Percentiles rank a stretch among this genome's conserved stretches.
Conservation (phyloP, 2,797 vertebrate species). For the Tauraco hartlaubi region DNA sequence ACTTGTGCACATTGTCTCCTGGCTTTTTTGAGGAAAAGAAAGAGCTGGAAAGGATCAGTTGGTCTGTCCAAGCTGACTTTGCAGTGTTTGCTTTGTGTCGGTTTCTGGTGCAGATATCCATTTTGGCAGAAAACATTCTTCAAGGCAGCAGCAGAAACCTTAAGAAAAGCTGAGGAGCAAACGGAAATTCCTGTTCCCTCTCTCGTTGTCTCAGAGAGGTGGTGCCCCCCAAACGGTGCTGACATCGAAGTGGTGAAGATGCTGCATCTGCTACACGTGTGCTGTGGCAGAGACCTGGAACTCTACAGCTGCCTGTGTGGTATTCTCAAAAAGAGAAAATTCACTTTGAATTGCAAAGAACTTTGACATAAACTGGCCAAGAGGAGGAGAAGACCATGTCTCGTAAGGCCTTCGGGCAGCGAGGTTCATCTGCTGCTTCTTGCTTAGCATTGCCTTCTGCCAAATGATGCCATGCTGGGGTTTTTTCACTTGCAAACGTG, state of each 20-base stretch:
- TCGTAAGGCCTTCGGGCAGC: neutral
- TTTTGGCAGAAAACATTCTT: neutral
- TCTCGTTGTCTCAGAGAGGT: no score
- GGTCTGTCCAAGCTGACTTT: no score
- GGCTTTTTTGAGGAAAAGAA: neutral
- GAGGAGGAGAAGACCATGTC: neutral
- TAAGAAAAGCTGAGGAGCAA: neutral
- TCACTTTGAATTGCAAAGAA: neutral
- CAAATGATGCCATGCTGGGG: accelerated
- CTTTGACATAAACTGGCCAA: neutral
- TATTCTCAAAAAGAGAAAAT: neutral
- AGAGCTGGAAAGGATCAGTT: neutral
- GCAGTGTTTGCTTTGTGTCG: neutral
- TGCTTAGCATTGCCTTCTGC: neutral
- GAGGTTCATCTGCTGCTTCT: neutral
- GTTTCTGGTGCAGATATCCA: accelerated
- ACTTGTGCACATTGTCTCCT: neutral
- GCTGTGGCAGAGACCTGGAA: neutral
- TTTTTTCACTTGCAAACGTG: neutral
- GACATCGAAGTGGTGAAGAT: neutral
- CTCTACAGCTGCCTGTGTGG: neutral
- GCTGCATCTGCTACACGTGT: neutral
- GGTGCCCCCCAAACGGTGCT: neutral
- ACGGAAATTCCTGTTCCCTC: neutral
- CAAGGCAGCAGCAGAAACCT: neutral